Base-by-base conservation (phyloP, 92 coral and sea anemone genomes). In the Anthopleura xanthogrammica region DNA sequence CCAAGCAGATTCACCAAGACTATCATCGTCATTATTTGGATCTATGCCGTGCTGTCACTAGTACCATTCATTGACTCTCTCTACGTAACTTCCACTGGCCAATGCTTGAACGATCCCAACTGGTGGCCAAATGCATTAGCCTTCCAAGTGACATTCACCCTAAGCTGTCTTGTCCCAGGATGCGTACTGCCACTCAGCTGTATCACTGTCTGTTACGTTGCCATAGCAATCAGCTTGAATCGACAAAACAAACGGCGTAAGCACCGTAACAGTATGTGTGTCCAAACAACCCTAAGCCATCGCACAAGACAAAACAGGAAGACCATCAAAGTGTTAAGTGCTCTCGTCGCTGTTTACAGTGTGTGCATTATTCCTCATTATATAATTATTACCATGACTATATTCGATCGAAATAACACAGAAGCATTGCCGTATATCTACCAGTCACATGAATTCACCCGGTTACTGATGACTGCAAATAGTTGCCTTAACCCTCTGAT, bases 401-500 rank as follows among this genome's bases (percentile, higher is more conserved):
- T 79, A 39, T 88, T 88, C 78, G 52, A 78, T n/a, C 50, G 72
- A 39, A 52, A 46, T n/a, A 58, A 75, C 72, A 73, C 87, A 20
- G 68, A 73, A 41, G 12, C 48, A 6, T 40, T 83, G 78, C 87
- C 91, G 16, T 42, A 42, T 24, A 79, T 83, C 48, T 16, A 41
- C 23, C 87, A 79, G 42, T 14, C 70, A 20, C 87, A 83, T 71
- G 91, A 88, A 85, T 88, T 88, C 73, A 83, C 81, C 12, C 87
- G 91, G 11, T 77, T 88, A 2, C 65, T 88, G 55, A 83, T 88
- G 91, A 79, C 87, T 12, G 82, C 87, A 1, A 88, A 88, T 54
- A 88, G 91, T 58, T 88, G 91, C 55, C 76, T 88, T 20, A 88
- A 88, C 76, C 91, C 91, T 73, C 82, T 88, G 16, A 57, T 88